These are phyloP conservation scores for Eurosta solidaginis DNA, from an alignment of 1,140 invertebrate genomes.

Conservation along the genomic window DNA sequence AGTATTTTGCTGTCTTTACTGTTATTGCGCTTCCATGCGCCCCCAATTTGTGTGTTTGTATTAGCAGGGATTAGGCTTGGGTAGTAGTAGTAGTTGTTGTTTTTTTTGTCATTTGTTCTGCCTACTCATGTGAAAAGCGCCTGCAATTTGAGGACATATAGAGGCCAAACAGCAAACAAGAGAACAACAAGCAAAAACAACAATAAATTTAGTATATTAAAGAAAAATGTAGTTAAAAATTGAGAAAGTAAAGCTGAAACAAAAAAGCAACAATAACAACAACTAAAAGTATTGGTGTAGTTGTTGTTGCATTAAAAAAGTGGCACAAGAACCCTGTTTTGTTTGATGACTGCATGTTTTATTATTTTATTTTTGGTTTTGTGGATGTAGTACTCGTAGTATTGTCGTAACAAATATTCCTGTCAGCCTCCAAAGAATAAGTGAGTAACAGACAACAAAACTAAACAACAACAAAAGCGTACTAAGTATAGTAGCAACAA, in stretches of 20 bases:
- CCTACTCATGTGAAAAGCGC: slow-evolving; percentile 24
- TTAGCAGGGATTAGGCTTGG: neutral
- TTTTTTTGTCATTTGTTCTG: neutral
- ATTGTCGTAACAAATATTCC: slow-evolving; percentile 2
- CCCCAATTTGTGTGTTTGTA: neutral
- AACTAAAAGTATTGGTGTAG: neutral
- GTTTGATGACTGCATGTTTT: neutral
- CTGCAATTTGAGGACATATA: slow-evolving; percentile 19
- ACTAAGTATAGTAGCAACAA: neutral
- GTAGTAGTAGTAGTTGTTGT: neutral
- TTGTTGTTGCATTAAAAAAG: neutral
- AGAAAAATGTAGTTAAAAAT: neutral
- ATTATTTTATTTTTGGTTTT: neutral
- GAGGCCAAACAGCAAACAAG: slow-evolving; percentile 19
- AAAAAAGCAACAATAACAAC: neutral
- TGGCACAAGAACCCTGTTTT: neutral
- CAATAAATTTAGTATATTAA: neutral
- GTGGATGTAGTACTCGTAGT: too few relatives aligned
- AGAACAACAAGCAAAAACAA: neutral
- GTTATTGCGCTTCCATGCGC: neutral
- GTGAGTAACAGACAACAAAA: neutral
- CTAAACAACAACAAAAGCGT: neutral
- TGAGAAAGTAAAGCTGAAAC: neutral
- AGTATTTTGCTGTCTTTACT: neutral
- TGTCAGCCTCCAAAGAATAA: slow-evolving; percentile 21